A percentile compares a stretch with the other conserved stretches of the same genome.
These are phyloP conservation scores for Rhyacichthys aspro DNA, from an alignment of 2,797 vertebrate genomes.

Conservation along the genomic window DNA sequence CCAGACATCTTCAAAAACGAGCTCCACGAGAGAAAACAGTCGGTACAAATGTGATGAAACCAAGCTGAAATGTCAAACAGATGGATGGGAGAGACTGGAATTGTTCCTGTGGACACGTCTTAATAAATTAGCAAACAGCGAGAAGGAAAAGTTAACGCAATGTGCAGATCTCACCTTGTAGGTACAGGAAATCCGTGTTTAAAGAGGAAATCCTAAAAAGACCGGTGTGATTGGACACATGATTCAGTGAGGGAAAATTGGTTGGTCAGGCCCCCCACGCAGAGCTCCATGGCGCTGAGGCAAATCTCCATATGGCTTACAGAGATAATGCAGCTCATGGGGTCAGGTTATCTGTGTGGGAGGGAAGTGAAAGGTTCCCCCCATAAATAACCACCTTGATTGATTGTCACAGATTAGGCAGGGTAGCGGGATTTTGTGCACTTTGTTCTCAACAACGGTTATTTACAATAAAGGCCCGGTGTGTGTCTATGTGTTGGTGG, in stretches of 20 bases:
- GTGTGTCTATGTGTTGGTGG: slow-evolving; percentile 13
- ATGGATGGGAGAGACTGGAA: slow-evolving; percentile 30
- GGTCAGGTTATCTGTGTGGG: slow-evolving; percentile 33
- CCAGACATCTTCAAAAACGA: not conserved
- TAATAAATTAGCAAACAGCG: slow-evolving; percentile 48
- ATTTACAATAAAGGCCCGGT: slow-evolving; percentile 30
- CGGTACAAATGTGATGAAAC: not conserved
- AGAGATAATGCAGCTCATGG: slow-evolving; percentile 26
- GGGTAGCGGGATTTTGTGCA: slow-evolving; percentile 8
- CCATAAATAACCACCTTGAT: slow-evolving; percentile 16
- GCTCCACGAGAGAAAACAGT: not conserved
- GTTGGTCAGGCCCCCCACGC: slow-evolving; percentile 13
- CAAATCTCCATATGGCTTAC: slow-evolving; percentile 1
- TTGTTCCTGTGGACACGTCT: slow-evolving; percentile 41
- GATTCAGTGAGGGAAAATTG: slow-evolving; percentile 10
- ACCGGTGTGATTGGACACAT: not conserved
- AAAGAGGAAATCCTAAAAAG: slow-evolving; percentile 1
- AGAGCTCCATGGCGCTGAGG: slow-evolving; percentile 1
- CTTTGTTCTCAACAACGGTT: slow-evolving; percentile 32
- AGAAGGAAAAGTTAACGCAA: slow-evolving; percentile 45
- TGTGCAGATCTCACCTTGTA: slow-evolving; percentile 7
- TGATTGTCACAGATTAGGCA: slow-evolving; percentile 21
- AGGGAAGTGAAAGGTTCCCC: slow-evolving; percentile 28
- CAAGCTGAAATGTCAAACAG: slow-evolving; percentile 27
- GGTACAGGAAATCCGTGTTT: slow-evolving; percentile 1